Conservation (phyloP, 2,797 vertebrate species). For the Eulemur albifrons region DNA sequence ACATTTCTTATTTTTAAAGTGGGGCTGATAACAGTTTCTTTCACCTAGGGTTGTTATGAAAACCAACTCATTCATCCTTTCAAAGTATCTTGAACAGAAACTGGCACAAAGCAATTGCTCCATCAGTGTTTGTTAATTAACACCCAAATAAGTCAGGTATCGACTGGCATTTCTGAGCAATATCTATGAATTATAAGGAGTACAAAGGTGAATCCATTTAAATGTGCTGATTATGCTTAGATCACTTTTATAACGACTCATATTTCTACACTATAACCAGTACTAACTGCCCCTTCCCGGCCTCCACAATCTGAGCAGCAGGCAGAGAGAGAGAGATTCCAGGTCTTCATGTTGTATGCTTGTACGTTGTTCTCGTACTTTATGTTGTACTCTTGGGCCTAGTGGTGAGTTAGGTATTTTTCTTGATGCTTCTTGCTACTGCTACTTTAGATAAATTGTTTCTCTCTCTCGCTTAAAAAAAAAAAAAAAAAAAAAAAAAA, state of each 20-base stretch:
- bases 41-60: neutral
- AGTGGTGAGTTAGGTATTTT: neutral
- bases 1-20: neutral
- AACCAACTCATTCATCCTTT: neutral
- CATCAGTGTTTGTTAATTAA: neutral
- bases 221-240: neutral
- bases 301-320: neutral
- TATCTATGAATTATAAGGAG: neutral
- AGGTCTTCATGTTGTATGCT: too few relatives aligned
- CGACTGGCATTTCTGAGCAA: neutral
- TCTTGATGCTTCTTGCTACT: neutral
- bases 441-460: neutral
- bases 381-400: neutral
- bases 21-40: neutral
- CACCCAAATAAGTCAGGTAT: neutral
- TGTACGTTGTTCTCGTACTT: neutral
- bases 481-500: too few relatives aligned
- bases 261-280: neutral
- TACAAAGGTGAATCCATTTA: neutral
- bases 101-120: neutral
- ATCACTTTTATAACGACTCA: neutral
- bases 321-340: neutral
- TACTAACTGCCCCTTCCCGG: neutral
- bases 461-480: neutral
- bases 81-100: neutral